These are phyloP conservation scores for Gryllus longicercus DNA, from an alignment of 2,888 invertebrate species.

Conservation along the genomic window DNA sequence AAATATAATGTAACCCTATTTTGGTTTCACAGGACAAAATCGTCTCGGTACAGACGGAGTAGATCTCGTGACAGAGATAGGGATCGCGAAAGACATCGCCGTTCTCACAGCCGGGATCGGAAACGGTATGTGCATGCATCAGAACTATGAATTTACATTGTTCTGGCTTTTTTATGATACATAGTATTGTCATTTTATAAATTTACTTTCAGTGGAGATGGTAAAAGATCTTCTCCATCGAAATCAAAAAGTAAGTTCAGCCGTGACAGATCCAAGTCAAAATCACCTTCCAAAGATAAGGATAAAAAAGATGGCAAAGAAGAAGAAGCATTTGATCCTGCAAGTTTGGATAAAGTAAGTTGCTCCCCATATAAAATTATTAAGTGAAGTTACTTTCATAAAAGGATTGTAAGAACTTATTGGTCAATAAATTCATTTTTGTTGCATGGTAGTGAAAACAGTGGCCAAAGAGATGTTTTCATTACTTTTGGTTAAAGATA, in stretches of 20 bases:
- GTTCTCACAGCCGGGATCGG: conserved; percentile 42
- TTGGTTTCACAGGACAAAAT: conserved; percentile 43
- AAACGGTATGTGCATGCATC: conserved; percentile 41
- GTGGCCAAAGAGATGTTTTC: no score
- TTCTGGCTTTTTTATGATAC: conserved; percentile 24
- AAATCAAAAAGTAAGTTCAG: conserved; percentile 47
- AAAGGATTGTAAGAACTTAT: no score
- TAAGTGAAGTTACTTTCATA: neutral
- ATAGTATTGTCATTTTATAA: conserved; percentile 26
- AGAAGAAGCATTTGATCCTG: conserved; percentile 66
- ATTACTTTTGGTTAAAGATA: neutral
- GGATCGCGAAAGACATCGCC: conserved; percentile 40
- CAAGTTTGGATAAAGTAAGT: conserved; percentile 68
- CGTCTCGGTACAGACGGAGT: conserved; percentile 48
- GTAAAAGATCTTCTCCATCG: conserved; percentile 58
- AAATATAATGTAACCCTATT: no score
- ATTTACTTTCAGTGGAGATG: conserved; percentile 53
- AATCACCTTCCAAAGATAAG: conserved; percentile 42
- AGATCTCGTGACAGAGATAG: conserved; percentile 42
- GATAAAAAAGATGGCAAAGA: conserved; percentile 39
- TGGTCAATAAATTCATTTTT: no score
- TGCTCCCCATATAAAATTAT: neutral
- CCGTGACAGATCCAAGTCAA: conserved; percentile 45
- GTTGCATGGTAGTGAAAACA: no score
- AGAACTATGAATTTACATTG: conserved; percentile 27